Conservation (phyloP, 2,888 invertebrate species). For the Scaptomyza cyrtandrae region DNA sequence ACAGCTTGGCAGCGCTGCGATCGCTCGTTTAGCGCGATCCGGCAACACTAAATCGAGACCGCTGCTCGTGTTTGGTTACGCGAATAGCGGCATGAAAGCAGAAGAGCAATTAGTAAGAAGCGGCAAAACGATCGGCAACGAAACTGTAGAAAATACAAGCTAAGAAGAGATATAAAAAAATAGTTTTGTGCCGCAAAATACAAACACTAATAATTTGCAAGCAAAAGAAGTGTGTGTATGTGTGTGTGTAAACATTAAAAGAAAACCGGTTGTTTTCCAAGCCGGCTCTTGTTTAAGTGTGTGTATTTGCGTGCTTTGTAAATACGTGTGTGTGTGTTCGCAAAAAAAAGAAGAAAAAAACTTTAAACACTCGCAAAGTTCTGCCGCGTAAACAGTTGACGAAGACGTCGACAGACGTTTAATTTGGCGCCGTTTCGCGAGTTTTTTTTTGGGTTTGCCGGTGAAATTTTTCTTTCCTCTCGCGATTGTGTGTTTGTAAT, state of each 20-base stretch:
- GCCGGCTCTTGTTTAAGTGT: conserved; percentile 53
- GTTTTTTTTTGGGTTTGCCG: conserved; percentile 37
- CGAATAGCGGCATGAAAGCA: conserved; percentile 64
- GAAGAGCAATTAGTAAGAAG: conserved; percentile 56
- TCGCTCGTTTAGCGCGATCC: conserved; percentile 39
- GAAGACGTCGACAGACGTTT: conserved; percentile 58
- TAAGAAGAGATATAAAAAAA: conserved; percentile 29
- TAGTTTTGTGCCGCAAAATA: conserved; percentile 24
- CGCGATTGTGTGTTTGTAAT: conserved; percentile 22
- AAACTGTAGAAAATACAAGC: conserved; percentile 40
- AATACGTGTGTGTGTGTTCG: conserved; percentile 33
- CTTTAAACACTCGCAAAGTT: conserved; percentile 44
- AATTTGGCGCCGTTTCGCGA: conserved; percentile 72
- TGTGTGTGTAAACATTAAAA: conserved; percentile 39
- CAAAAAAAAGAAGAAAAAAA: conserved; percentile 27
- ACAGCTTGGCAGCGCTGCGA: conserved; percentile 42
- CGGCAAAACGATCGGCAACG: conserved; percentile 45
- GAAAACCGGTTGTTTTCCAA: conserved; percentile 46
- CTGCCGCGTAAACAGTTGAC: conserved; percentile 76
- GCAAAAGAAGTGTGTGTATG: conserved; percentile 24
- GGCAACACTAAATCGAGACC: conserved; percentile 48
- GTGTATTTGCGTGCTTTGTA: conserved; percentile 20
- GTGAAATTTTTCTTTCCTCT: conserved; percentile 59
- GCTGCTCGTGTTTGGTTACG: conserved; percentile 58
- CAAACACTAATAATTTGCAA: conserved; percentile 35